Base-by-base conservation (phyloP, 2,797 vertebrate species). In the Hapalemur alaotrensis region DNA sequence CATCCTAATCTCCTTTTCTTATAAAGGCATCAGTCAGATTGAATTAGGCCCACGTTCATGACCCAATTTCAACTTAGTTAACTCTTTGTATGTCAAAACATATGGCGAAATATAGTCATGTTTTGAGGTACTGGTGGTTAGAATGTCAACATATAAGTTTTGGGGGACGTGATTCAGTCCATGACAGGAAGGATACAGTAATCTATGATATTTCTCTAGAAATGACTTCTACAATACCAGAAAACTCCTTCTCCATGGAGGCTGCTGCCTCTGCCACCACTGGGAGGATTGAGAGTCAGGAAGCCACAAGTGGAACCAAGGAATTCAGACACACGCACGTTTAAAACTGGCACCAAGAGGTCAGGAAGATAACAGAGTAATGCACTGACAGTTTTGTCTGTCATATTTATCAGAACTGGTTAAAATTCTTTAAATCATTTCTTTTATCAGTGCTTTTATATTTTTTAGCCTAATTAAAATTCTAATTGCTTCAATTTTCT, bases 351-450 rank as follows among this genome's bases (percentile, higher is more conserved):
- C n/a, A 54, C 14, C 38, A 25, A 14, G 9, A 23, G 14, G 22
- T 35, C 32, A 41, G 13, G 11, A 59, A 85, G 63, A 2, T 35
- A 13, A n/a, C 18, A 11, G 11, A 65, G 23, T 35, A 65, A 79
- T 59, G 4, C 13, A n/a, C 10, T 17, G 35, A 4, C 9, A 57
- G 38, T 6, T n/a, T 59, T 54, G 57, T 28, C 3, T 25, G 78
- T 88, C 1, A 10, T 30, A 20, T 0, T 93, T 22, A 13, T 89
- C 54, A 63, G n/a, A 96, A 46, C 9, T 95, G 67, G 81, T 81
- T 96, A 95, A 98, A 97, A 95, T 84, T 54, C 4, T 98, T 85
- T 57, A 81, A 80, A 94, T 93, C 10, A 41, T 23, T 8, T 38
- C 22, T 97, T 32, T 95, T 97, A 88, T 70, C 83, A 67, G 46